phyloP scores from a whole-genome alignment of 2,113 vertebrate genomes.

The Plecotus auritus region DNA sequence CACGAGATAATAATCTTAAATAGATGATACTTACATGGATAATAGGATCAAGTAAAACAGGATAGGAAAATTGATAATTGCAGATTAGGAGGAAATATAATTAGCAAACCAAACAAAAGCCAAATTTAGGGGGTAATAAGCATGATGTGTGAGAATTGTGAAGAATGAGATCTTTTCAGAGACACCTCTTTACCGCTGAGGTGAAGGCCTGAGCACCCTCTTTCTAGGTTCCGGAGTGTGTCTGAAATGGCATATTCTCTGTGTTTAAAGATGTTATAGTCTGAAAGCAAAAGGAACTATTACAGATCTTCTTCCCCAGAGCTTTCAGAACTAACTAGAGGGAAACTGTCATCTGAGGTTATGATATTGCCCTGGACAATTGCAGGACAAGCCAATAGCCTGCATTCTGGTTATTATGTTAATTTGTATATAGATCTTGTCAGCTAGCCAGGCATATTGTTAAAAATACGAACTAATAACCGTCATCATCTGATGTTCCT shows the following conservation, averaged over 20 bases:
- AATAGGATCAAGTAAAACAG: constrained; percentile 65
- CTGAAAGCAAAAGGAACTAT: constrained; percentile 16
- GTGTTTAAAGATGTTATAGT: constrained; percentile 24
- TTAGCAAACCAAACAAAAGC: constrained; percentile 67
- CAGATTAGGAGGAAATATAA: constrained; percentile 55
- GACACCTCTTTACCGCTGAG: constrained; percentile 1
- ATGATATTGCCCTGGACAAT: constrained; percentile 12
- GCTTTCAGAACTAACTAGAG: neutral
- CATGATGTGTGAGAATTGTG: constrained; percentile 36
- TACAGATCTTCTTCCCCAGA: neutral
- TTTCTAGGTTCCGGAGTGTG: neutral
- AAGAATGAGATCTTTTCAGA: neutral
- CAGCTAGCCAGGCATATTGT: constrained; percentile 55
- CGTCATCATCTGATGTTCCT: constrained; percentile 13
- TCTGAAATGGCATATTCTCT: neutral
- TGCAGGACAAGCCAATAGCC: neutral
- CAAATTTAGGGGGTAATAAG: constrained; percentile 51
- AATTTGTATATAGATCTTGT: constrained; percentile 59
- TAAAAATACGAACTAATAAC: constrained; percentile 48
- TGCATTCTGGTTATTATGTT: constrained; percentile 58
- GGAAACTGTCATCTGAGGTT: neutral
- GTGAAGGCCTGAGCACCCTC: neutral
- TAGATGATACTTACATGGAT: constrained; percentile 51
- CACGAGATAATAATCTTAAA: constrained; percentile 56
- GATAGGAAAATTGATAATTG: constrained; percentile 63